phyloP scores from a whole-genome alignment of 2,113 vertebrate species.

The Microtus richardsoni region DNA sequence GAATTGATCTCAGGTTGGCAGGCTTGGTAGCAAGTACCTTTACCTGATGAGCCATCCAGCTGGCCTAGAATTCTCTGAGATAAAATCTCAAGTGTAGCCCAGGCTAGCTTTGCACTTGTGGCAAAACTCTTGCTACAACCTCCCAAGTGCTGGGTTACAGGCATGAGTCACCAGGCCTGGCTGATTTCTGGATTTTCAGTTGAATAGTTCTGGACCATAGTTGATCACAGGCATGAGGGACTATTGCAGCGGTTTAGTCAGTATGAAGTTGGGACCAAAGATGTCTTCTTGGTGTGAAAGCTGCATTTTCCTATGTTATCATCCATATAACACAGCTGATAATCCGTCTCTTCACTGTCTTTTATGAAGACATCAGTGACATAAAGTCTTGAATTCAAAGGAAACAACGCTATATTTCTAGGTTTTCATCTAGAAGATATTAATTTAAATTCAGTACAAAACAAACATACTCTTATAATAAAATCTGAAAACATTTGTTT shows the following conservation, averaged over 20 bases:
- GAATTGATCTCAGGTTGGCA: neutral
- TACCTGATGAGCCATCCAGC: neutral
- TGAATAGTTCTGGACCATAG: neutral
- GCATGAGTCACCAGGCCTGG: neutral
- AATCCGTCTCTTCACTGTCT: neutral
- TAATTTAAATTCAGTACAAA: neutral
- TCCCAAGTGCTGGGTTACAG: neutral
- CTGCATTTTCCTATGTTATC: neutral
- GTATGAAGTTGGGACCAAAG: neutral
- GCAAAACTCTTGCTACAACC: neutral
- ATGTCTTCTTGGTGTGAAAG: neutral
- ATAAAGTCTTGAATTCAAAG: neutral
- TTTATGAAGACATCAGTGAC: neutral
- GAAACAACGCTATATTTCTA: neutral
- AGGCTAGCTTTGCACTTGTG: neutral
- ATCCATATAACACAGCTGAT: neutral
- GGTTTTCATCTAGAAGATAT: neutral
- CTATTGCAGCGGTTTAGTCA: neutral
- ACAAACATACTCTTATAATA: neutral
- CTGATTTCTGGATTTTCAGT: too few relatives aligned
- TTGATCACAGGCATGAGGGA: neutral
- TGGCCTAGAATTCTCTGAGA: neutral
- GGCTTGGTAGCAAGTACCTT: neutral
- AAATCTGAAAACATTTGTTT: neutral
- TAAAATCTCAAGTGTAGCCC: neutral